A percentile compares a stretch with the other conserved stretches of the same genome.
Conservation (phyloP, 1,140 invertebrate genomes). For the Drosophila lowei region DNA sequence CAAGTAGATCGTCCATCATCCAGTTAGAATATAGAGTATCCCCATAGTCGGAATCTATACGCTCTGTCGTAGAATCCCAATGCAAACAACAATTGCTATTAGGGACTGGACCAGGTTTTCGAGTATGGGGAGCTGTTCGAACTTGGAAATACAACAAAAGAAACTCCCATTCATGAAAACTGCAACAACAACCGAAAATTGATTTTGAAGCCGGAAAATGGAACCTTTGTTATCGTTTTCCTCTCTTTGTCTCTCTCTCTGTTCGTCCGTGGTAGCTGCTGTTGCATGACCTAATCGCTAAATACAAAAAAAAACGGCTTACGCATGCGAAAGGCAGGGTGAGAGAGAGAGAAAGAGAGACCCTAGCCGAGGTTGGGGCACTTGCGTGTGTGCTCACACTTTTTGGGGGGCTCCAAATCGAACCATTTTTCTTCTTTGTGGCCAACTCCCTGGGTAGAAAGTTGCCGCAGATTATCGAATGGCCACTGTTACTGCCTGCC, state of each 20-base stretch:
- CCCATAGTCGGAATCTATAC: too few relatives aligned
- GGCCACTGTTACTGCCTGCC: background rate
- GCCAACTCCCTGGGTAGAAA: slow-evolving; percentile 70
- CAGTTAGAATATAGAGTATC: background rate
- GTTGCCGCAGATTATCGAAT: slow-evolving; percentile 25
- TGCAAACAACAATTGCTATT: too few relatives aligned
- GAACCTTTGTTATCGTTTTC: slow-evolving; percentile 47
- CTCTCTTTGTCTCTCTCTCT: slow-evolving; percentile 19
- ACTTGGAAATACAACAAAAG: slow-evolving; percentile 24
- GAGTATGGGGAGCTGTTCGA: slow-evolving; percentile 28
- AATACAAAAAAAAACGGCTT: slow-evolving; percentile 48
- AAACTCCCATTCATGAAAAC: slow-evolving; percentile 71
- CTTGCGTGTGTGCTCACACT: slow-evolving; percentile 49
- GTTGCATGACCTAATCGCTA: slow-evolving; percentile 79
- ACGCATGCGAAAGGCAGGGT: slow-evolving; percentile 54
- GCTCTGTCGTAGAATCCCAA: too few relatives aligned
- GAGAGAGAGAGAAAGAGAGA: slow-evolving; percentile 34
- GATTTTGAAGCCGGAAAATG: slow-evolving; percentile 53
- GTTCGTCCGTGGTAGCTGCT: slow-evolving; percentile 36
- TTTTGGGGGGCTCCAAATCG: slow-evolving; percentile 9
- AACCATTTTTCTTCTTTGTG: background rate
- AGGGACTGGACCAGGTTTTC: too few relatives aligned
- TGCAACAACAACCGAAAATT: slow-evolving; percentile 20
- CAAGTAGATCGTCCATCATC: background rate
- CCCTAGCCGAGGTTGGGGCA: slow-evolving; percentile 25